Conservation (phyloP, 2,888 invertebrate species). For the Latrodectus elegans region DNA sequence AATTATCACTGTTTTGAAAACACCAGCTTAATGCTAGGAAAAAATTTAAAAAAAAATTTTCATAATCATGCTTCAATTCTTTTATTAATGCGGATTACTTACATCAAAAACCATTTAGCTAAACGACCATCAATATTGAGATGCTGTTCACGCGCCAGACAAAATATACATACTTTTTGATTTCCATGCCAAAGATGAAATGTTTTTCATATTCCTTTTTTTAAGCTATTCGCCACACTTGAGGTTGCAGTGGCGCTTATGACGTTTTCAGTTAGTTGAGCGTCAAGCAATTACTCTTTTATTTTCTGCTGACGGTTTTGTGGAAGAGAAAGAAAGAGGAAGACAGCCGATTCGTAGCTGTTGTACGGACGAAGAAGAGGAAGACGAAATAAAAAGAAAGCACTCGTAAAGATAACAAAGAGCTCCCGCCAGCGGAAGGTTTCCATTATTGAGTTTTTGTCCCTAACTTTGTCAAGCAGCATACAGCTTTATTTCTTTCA, state of each 20-base stretch:
- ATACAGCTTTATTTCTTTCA: no score
- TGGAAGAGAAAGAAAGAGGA: conserved; percentile 8
- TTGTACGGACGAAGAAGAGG: conserved; percentile 22
- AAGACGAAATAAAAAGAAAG: neutral
- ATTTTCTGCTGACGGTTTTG: neutral
- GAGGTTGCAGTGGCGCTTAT: neutral
- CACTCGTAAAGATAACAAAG: conserved; percentile 28
- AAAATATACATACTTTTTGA: no score
- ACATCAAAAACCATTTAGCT: no score
- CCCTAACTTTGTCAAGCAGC: no score
- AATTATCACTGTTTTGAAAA: no score
- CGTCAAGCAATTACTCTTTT: conserved; percentile 11
- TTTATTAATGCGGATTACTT: no score
- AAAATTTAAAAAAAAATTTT: no score
- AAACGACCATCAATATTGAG: no score
- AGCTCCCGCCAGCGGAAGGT: neutral
- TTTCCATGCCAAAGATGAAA: no score
- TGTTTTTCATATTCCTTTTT: neutral
- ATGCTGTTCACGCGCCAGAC: no score
- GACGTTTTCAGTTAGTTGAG: conserved; percentile 4
- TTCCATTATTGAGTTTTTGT: conserved; percentile 8
- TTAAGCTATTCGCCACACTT: neutral
- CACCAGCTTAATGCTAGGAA: no score
- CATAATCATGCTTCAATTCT: no score
- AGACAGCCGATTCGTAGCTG: conserved; percentile 13